Percentiles rank a stretch among this genome's conserved stretches.
phyloP scores from a whole-genome alignment of 2,113 vertebrate genomes.

The Elaphurus davidianus region DNA sequence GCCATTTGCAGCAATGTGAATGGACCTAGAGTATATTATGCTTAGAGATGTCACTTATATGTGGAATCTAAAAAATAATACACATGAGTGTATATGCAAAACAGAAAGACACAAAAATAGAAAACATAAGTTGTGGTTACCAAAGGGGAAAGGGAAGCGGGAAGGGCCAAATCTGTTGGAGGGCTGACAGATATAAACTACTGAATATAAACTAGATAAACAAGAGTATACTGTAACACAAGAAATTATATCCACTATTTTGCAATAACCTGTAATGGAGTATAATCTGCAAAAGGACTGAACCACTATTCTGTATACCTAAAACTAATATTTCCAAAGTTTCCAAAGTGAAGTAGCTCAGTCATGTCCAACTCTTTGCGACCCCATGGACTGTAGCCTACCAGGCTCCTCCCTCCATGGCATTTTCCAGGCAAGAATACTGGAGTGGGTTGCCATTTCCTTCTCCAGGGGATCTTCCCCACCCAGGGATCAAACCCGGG shows the following conservation, averaged over 20 bases:
- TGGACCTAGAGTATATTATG: neutral
- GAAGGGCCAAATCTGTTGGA: neutral
- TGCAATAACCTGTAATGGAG: neutral
- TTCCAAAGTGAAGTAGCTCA: neutral
- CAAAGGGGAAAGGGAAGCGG: neutral
- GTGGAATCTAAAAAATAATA: neutral
- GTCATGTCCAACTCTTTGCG: accelerated
- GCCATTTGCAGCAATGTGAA: neutral
- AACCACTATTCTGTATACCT: neutral
- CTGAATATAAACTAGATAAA: neutral
- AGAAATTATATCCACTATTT: neutral
- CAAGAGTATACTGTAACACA: neutral
- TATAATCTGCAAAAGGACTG: neutral
- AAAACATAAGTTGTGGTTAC: neutral
- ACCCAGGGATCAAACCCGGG: too few relatives aligned
- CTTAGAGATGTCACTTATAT: neutral
- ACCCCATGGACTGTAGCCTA: neutral
- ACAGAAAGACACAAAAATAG: neutral
- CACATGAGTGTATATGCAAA: neutral
- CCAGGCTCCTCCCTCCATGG: neutral
- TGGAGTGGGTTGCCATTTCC: neutral
- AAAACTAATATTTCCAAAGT: neutral
- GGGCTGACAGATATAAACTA: neutral
- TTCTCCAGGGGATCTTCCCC: neutral
- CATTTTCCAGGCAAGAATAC: neutral